A percentile compares a stretch with the other conserved stretches of the same genome.
Conservation (phyloP, 92 coral and sea anemone species). For the Anthopleura xanthogrammica region DNA sequence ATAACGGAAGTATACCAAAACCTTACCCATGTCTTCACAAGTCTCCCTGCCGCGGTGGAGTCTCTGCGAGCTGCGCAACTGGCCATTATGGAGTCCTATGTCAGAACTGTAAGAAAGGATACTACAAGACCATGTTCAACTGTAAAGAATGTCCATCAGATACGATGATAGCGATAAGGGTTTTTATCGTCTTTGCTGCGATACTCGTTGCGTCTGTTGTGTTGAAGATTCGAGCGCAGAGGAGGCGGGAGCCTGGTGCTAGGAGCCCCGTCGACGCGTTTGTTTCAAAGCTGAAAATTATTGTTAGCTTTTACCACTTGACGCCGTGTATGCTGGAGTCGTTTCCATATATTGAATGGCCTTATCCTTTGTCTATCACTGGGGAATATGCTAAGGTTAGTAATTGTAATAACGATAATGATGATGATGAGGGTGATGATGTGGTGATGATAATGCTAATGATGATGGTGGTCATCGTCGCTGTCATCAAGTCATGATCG, state of each 20-base stretch:
- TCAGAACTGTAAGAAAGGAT: neutral
- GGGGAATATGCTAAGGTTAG: neutral
- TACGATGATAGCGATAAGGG: neutral
- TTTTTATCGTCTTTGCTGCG: neutral
- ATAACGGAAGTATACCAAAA: too few species aligned
- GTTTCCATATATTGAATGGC: neutral
- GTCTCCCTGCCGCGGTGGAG: constrained; percentile 1
- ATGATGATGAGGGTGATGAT: neutral
- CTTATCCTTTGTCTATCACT: neutral
- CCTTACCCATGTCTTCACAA: too few species aligned
- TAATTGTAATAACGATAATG: neutral
- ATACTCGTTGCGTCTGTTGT: neutral
- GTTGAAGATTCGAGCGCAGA: neutral
- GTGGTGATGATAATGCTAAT: neutral
- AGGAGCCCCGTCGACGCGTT: neutral
- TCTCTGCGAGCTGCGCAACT: neutral
- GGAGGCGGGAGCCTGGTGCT: neutral
- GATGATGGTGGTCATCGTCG: neutral
- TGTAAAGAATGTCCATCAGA: neutral
- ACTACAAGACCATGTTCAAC: neutral
- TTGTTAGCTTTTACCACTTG: neutral
- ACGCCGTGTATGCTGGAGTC: neutral
- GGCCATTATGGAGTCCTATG: constrained; percentile 1
- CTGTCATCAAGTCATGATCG: neutral
- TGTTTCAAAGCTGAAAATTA: neutral